Evolutionary conservation across 35 echinoderm and acorn worm genomes (phyloP), one percentile per base, ranked within the genome.

Genomic region (Eucidaris tribuloides): DNA sequence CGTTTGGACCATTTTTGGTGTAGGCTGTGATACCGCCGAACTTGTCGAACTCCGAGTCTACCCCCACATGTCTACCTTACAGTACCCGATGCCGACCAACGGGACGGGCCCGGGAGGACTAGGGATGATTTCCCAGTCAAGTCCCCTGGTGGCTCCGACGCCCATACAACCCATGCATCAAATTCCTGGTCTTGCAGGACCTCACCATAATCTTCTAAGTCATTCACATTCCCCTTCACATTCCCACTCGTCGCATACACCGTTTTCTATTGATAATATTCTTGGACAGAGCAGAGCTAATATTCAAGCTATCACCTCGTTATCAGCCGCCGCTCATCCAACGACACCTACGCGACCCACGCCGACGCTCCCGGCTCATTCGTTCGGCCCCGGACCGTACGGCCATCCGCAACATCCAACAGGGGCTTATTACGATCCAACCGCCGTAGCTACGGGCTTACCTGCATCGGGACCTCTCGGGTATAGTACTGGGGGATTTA

Each of bases 181-280:
- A 24, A 11, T 74, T 42, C 68, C 68, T 18, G 37, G 68, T 36
- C n/a, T 74, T n/a, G 37, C 68, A 1, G 68, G 68, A 20, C 68
- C 19, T 41, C 68, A 27, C 44, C 68, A 74, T 40, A 74, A 74
- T 36, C 37, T 74, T 44, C 41, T 74, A 6, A 74, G 0, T 40
- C 68, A 74, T 40, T 74, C 68, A 35, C 64, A 68, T 30, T 74
- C 68, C 38, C 68, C 68, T 44, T 74, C 68, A 74, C 68, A 74
- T 74, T 44, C 68, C 68, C 38, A 74, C 20, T 22, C 68, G 3
- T 41, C 68, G 25, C 68, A 74, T 25, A 74, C 68, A 0, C 37
- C 68, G 18, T 74, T 74, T 74, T 74, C 68, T 18, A 74, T 74
- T 74, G 68, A 74, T 35, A 74, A 74, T 14, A 74, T 74, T 36